These are phyloP conservation scores for Burhinus oedicnemus DNA, from an alignment of 2,113 vertebrate species.

Conservation along the genomic window DNA sequence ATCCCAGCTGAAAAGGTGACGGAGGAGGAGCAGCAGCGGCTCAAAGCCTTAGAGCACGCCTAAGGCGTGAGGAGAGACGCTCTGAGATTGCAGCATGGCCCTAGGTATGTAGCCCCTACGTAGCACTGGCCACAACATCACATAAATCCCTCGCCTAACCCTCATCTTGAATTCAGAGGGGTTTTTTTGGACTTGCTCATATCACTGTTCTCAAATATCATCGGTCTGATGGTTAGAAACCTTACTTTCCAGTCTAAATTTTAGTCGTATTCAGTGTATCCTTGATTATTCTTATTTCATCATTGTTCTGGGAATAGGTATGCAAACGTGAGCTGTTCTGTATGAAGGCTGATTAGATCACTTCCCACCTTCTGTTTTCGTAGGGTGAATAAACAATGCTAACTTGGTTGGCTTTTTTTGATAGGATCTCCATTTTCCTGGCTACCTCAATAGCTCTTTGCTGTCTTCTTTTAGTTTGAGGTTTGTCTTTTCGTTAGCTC, in stretches of 20 bases:
- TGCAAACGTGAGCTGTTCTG: not conserved
- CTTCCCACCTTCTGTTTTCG: rapidly evolving
- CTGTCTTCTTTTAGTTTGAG: not conserved
- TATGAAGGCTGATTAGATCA: not conserved
- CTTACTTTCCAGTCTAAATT: not conserved
- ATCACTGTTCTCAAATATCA: not conserved
- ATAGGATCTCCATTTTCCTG: not conserved
- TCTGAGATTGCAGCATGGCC: not conserved
- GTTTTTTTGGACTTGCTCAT: not conserved
- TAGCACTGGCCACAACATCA: not conserved
- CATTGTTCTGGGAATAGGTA: rapidly evolving
- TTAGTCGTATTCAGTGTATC: rapidly evolving
- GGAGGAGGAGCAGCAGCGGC: not conserved
- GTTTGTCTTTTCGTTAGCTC: not conserved
- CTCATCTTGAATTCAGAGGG: not conserved
- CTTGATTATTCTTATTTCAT: not conserved
- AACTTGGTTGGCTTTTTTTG: not conserved
- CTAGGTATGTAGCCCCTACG: rapidly evolving
- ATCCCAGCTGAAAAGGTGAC: not conserved
- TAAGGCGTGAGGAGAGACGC: not conserved
- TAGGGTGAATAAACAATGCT: not conserved
- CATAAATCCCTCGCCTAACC: not conserved
- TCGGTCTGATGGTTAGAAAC: not conserved
- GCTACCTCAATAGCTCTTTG: not conserved
- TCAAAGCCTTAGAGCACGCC: not conserved